A percentile compares a stretch with the other conserved stretches of the same genome.
These are phyloP conservation scores for Eriocheir sinensis DNA, from an alignment of 1,140 invertebrate species.

Conservation along the genomic window DNA sequence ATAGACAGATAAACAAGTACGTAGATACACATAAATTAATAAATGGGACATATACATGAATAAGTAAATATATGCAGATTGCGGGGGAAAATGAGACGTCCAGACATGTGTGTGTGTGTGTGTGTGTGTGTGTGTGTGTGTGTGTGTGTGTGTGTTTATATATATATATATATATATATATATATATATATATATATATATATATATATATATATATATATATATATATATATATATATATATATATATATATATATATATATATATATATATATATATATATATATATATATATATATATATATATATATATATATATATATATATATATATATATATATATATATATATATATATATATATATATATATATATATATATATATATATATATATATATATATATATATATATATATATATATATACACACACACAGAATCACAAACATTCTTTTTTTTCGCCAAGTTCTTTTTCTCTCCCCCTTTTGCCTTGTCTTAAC, in stretches of 20 bases:
- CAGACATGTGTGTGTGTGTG: background rate
- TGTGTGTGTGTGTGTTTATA: background rate
- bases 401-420: background rate
- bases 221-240: constrained; percentile 54
- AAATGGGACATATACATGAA: background rate
- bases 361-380: constrained; percentile 28
- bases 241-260: constrained; percentile 45
- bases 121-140: background rate
- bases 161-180: background rate
- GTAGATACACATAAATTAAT: background rate
- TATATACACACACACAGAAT: background rate
- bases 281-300: constrained; percentile 37
- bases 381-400: background rate
- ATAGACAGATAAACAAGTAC: background rate
- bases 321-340: constrained; percentile 30
- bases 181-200: background rate
- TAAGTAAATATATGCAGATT: background rate
- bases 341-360: constrained; percentile 18
- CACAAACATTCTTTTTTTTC: background rate
- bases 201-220: background rate
- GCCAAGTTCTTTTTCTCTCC: background rate
- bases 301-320: constrained; percentile 45
- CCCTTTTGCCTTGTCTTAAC: background rate
- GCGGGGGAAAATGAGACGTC: background rate
- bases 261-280: constrained; percentile 45